These are phyloP conservation scores for Acanthaster planci DNA, from an alignment of 35 echinoderm and acorn worm genomes.

Conservation along the genomic window DNA sequence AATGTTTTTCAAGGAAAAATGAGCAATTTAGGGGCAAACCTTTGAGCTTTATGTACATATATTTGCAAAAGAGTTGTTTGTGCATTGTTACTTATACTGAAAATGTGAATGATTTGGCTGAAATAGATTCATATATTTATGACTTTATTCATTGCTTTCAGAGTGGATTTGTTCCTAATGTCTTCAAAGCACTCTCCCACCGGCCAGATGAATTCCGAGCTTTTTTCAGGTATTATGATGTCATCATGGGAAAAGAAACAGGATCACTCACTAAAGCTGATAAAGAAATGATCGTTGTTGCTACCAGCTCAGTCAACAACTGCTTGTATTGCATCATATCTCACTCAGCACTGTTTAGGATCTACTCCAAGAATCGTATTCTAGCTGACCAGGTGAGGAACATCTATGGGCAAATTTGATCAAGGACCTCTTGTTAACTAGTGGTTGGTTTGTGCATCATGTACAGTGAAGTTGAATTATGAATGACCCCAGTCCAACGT, in stretches of 20 bases:
- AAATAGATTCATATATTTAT: no score
- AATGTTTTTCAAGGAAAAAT: no score
- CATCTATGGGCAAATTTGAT: no score
- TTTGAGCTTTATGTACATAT: no score
- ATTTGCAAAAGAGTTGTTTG: no score
- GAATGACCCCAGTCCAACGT: no score
- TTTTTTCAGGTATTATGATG: conserved; percentile 88
- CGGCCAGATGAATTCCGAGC: conserved; percentile 92
- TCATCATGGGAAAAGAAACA: conserved; percentile 82
- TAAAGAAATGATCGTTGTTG: conserved; percentile 88
- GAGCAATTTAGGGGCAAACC: no score
- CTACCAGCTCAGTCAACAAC: conserved; percentile 87
- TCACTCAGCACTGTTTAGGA: conserved; percentile 80
- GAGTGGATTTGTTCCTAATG: conserved; percentile 95
- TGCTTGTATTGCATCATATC: conserved; percentile 93
- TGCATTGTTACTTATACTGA: no score
- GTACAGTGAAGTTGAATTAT: no score
- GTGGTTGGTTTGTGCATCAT: no score
- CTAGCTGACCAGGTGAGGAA: conserved; percentile 84
- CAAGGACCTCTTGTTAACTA: no score
- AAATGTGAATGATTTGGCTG: no score
- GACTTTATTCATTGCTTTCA: conserved; percentile 40
- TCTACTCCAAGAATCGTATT: conserved; percentile 87
- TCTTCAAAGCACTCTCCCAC: conserved; percentile 81
- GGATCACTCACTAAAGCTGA: conserved; percentile 96